phyloP scores from a whole-genome alignment of 2,888 invertebrate genomes.

The Ctenicera cuprea region DNA sequence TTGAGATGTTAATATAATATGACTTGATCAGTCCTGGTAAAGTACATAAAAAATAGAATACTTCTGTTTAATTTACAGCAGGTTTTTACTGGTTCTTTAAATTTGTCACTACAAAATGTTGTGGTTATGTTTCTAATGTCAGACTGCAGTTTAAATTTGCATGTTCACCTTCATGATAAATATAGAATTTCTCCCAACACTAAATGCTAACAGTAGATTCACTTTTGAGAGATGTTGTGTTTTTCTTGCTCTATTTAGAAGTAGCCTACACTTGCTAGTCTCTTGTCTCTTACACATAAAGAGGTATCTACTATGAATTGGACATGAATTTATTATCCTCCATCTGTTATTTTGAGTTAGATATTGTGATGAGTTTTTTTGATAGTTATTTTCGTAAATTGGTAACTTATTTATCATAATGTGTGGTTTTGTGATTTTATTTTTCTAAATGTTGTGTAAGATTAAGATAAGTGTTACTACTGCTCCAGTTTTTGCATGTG shows the following conservation, averaged over 20 bases:
- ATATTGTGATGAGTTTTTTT: slow-evolving; percentile 48
- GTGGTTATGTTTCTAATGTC: slow-evolving; percentile 4
- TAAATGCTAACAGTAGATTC: slow-evolving; percentile 42
- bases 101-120: background rate
- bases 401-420: slow-evolving; percentile 36
- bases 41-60: too few relatives aligned
- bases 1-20: too few relatives aligned
- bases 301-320: slow-evolving; percentile 50
- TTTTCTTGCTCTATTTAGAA: slow-evolving; percentile 51
- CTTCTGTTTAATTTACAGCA: too few relatives aligned
- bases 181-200: slow-evolving; percentile 50
- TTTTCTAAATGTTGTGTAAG: slow-evolving; percentile 34
- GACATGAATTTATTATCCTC: slow-evolving; percentile 39
- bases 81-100: background rate
- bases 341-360: slow-evolving; percentile 6
- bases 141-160: slow-evolving; percentile 44
- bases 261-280: slow-evolving; percentile 39
- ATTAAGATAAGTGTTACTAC: slow-evolving; percentile 6
- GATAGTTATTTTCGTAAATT: slow-evolving; percentile 51
- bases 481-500: slow-evolving; percentile 1
- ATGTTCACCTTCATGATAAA: slow-evolving; percentile 54
- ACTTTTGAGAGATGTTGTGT: slow-evolving; percentile 50
- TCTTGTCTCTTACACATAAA: slow-evolving; percentile 48
- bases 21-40: too few relatives aligned
- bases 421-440: slow-evolving; percentile 17